Evolutionary conservation across 2,113 vertebrate genomes (phyloP), one percentile per base, ranked within the genome.

Genomic region (Pollachius pollachius): DNA sequence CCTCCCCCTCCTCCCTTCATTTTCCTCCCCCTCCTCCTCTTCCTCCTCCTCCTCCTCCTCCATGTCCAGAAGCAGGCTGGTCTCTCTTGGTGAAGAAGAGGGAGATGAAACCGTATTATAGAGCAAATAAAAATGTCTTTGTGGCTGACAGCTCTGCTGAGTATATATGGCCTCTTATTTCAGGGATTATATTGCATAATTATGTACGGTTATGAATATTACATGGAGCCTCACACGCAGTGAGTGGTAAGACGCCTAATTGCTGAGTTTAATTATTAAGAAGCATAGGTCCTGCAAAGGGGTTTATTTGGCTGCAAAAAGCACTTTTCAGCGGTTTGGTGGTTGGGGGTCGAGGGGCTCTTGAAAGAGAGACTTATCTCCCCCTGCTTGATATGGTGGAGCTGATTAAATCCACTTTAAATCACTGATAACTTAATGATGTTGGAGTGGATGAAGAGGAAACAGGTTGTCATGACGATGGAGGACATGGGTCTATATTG

Each of bases 231-330:
- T 86, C 87, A 89, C 84, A 88, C 85, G 89, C 89, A 90, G 87
- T 74, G 76, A 89, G 92, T 77, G 80, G 84, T 92, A 87, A 85
- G 87, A 93, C 88, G 84, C 86, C 84, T 92, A 94, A 94, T 91
- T 89, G 90, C 87, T 25, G 73, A 83, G 84, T 92, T 94, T 93
- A 94, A 94, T 94, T 94, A 93, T 94, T 95, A 91, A 94, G 86
- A 90, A 88, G 85, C 84, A 92, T 89, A 90, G 89, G 89, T 92
- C 89, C 91, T 88, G 78, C 69, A 9, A 85, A 82, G 86, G 88
- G 77, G 92, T 48, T 48, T 48, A 48, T 48, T 48, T 48, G 41
- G 41, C 90, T 89, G 84, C 84, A 84, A 86, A 84, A 91, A 82
- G 80, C 90, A 85, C 89, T 93, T 92, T 95, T 94, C 92, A 85